Evolutionary conservation across 1,140 invertebrate genomes (phyloP), one percentile per base, ranked within the genome.

Genomic region (Cotesia typhae): DNA sequence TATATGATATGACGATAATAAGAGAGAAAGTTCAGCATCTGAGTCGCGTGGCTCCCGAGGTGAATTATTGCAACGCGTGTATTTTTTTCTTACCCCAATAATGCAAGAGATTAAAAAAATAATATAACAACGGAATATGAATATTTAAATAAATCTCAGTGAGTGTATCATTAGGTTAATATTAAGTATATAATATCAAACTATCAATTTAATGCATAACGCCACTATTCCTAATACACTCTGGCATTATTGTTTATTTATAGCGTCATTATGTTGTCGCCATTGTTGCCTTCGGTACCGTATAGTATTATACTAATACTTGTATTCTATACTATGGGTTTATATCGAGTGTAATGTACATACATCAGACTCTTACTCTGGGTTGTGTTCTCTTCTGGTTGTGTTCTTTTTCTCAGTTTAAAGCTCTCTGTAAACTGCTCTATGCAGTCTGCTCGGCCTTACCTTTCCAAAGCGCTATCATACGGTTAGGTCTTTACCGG

Each of bases 231-330:
- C 53, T 47, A 52, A 61, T 28, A 77, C 73, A 80, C 74, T 70
- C 70, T 79, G 75, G 75, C 77, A 80, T 80, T 79, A 77, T 80
- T 79, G 77, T 79, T 81, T 81, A 80, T 80, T 80, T 80, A 80
- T 79, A 79, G 79, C 77, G 77, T 76, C 80, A 81, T 81, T 81
- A 80, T 79, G 77, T 79, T 81, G 79, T 81, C 79, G 78, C 76
- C 74, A 80, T 80, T 80, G 78, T 79, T 74, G 75, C 70, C 7
- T 7, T 52, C 7, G 53, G 53, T 57, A 57, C 53, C n/a, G n/a
- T 20, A 57, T 20, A 57, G 12, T 17, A 20, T 7, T 17, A 28
- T 28, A 28, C 28, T 28, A 28, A 28, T 28, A 28, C 28, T 28
- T 28, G 28, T 28, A 28, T 28, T 28, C 28, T 41, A 41, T 41